phyloP scores from a whole-genome alignment of 1,140 invertebrate genomes.

The Triops cancriformis region DNA sequence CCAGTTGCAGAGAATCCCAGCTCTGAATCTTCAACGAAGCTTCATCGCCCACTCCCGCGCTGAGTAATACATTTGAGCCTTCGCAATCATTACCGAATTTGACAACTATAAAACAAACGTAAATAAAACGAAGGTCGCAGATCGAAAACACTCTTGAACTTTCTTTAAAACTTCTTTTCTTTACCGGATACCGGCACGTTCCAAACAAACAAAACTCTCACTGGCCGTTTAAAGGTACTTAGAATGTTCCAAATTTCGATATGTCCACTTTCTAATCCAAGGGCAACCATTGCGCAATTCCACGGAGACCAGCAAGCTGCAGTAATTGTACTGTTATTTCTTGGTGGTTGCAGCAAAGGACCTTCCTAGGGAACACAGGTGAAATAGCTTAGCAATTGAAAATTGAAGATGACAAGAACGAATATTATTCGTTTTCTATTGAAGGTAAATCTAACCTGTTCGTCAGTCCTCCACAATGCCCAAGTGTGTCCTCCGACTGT shows the following conservation, averaged over 20 bases:
- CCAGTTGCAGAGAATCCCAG: neutral
- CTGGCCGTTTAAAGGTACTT: neutral
- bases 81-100: neutral
- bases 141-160: neutral
- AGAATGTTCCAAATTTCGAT: slow-evolving; percentile 24
- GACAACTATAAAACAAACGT: neutral
- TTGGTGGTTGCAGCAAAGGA: slow-evolving; percentile 19
- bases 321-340: neutral
- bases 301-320: slow-evolving; percentile 23
- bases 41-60: neutral
- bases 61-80: neutral
- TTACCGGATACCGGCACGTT: neutral
- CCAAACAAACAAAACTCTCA: neutral
- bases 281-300: neutral
- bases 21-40: neutral
- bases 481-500: slow-evolving; percentile 19
- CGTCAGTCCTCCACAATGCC: slow-evolving; percentile 22
- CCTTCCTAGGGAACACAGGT: slow-evolving; percentile 20
- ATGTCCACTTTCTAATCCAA: slow-evolving; percentile 19
- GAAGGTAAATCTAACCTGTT: slow-evolving; percentile 21
- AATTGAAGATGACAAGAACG: no score
- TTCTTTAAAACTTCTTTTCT: neutral
- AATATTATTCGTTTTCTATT: no score
- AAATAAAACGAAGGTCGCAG: neutral
- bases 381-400: neutral